phyloP scores from a whole-genome alignment of 1,140 invertebrate species.

The Antheraea pernyi region DNA sequence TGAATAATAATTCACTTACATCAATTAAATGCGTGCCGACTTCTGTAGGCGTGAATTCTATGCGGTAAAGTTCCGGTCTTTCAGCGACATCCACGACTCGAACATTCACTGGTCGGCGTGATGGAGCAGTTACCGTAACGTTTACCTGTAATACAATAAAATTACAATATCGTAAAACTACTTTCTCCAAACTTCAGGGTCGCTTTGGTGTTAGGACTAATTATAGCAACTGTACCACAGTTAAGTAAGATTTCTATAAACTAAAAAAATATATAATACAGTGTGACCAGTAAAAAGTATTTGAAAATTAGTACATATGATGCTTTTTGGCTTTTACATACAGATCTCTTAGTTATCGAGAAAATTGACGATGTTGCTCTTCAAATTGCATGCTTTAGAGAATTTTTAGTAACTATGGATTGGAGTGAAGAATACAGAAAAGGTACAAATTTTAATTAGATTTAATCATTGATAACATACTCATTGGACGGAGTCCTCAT shows the following conservation, averaged over 20 bases:
- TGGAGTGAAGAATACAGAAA: too few relatives aligned
- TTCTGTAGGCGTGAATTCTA: constrained; percentile 94
- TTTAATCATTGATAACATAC: too few relatives aligned
- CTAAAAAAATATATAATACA: not conserved
- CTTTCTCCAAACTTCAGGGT: not conserved
- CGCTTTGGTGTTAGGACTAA: not conserved
- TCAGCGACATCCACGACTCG: constrained; percentile 86
- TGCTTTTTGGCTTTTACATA: too few relatives aligned
- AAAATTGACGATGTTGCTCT: too few relatives aligned
- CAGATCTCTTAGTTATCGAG: too few relatives aligned
- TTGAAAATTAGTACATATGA: too few relatives aligned
- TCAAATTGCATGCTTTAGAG: too few relatives aligned
- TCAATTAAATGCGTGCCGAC: constrained; percentile 95
- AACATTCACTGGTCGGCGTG: constrained; percentile 84
- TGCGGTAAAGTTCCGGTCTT: constrained; percentile 88
- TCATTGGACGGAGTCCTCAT: too few relatives aligned
- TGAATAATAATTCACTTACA: constrained; percentile 71
- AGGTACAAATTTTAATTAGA: too few relatives aligned
- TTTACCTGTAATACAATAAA: constrained; percentile 53
- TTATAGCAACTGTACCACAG: not conserved
- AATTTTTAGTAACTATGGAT: too few relatives aligned
- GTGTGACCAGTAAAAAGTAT: too few relatives aligned
- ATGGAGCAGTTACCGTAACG: constrained; percentile 83
- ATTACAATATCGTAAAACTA: not conserved
- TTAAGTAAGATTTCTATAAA: not conserved